Base-by-base conservation (phyloP, 2,888 invertebrate species). In the Odontocolon sp. region DNA sequence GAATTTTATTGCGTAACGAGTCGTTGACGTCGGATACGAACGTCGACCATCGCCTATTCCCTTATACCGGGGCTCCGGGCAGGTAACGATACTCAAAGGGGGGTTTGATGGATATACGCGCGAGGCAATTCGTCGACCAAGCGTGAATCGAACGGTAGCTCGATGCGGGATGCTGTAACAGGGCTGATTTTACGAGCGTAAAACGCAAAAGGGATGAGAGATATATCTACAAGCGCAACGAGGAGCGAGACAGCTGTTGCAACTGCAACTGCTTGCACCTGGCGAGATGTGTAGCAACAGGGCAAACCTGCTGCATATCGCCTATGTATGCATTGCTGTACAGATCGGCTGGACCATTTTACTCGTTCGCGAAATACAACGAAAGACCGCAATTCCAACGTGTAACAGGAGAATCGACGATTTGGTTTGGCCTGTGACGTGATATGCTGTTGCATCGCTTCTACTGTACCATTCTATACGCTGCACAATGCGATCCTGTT, bases 401-500 rank as follows among this genome's bases (percentile, higher is more conserved):
- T 14, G 38, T 11, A 11, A 6, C 16, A 42, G 18, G 42, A 6
- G 42, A 42, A 42, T 18, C 31, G 42, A 61, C 45, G 31, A 11
- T 2, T 16, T 31, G 16, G 42, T n/a, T 38, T 33, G n/a, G 2
- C n/a, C 16, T 11, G 16, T 9, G 16, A 42, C 9, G 26, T 11
- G 8, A 21, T 11, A 21, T 11, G 40, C 3, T 47, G 3, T 28
- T 28, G 3, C 28, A 28, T 28, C n/a, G n/a, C n/a, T n/a, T n/a
- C n/a, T n/a, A n/a, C n/a, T n/a, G n/a, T n/a, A n/a, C n/a, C n/a
- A n/a, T n/a, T n/a, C n/a, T n/a, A n/a, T n/a, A n/a, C 21, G 18
- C 45, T 16, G 11, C 28, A 6, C 16, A n/a, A 21, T n/a, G 16
- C 40, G 56, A 71, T 70, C 66, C 80, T 84, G 83, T 85, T 86